Evolutionary conservation across 1,140 invertebrate species (phyloP), one percentile per base, ranked within the genome.

Genomic region (Bombyx mandarina): DNA sequence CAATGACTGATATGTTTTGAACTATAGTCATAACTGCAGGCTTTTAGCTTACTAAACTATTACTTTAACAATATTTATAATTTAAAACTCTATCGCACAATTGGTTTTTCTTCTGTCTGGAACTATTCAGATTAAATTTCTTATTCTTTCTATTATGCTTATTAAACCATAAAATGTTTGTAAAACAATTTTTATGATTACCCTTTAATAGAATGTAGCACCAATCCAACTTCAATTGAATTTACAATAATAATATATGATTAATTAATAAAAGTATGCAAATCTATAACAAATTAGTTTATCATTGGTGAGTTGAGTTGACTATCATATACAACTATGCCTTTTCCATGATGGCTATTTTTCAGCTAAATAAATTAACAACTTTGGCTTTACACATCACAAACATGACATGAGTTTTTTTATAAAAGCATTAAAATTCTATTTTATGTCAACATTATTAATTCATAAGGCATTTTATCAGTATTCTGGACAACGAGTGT

Each of bases 401-500:
- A 59, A 71, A 72, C 74, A 73, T 78, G 66, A 77, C 71, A 70
- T 72, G 69, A 82, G 75, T 69, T 72, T 74, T 69, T 58, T 71
- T 66, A 64, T 55, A 58, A 62, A 68, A 73, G 74, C 57, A 66
- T 54, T 70, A 76, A 73, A 59, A 67, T 61, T 63, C 69, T 59
- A 62, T 64, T 76, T 35, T 3, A 35, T 35, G 26, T 35, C 26
- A 35, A 35, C 26, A 35, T 35, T 18, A 58, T 51, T 67, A 53
- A 52, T 61, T 66, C 61, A 69, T 65, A 71, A 69, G 61, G 58
- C 65, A 68, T 61, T 49, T 60, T 8, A 76, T 86, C 73, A 87
- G 75, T 79, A 79, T 62, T 92, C 89, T 22, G 91, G 91, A 72
- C 90, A 91, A 47, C 90, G 87, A 57, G 91, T 92, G 57, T 91